These are phyloP conservation scores for Centropyge bicolor DNA, from an alignment of 2,797 vertebrate species.

Conservation along the genomic window DNA sequence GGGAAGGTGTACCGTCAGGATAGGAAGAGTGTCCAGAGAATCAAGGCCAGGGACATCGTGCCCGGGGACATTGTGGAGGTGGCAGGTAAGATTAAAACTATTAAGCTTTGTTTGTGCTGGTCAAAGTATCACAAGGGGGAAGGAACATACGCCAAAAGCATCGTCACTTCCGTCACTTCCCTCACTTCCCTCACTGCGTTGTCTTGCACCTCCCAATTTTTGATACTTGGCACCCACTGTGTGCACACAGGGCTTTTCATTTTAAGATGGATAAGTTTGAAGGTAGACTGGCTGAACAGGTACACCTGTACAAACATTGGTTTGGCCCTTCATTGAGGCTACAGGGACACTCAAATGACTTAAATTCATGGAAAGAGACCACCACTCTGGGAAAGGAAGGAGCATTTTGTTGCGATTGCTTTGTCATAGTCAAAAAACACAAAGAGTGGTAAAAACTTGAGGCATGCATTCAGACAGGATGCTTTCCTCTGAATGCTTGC, in stretches of 20 bases:
- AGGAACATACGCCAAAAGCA: neutral
- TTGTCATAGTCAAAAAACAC: neutral
- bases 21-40: slow-evolving; percentile 96
- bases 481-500: neutral
- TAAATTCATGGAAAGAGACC: neutral
- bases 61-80: slow-evolving; percentile 98
- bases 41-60: slow-evolving; percentile 97
- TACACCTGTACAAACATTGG: neutral
- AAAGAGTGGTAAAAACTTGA: neutral
- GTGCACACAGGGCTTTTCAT: neutral
- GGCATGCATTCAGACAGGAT: neutral
- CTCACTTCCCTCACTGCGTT: neutral
- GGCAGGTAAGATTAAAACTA: slow-evolving; percentile 88
- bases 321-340: neutral
- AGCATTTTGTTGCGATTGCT: neutral
- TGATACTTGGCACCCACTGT: neutral
- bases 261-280: neutral
- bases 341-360: neutral
- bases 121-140: neutral
- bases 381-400: neutral
- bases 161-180: accelerated
- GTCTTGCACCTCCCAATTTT: neutral
- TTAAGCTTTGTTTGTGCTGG: neutral
- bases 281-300: neutral
- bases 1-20: slow-evolving; percentile 99